Evolutionary conservation across 2,888 invertebrate species (phyloP).

Genomic region (Campoplex nolae): DNA sequence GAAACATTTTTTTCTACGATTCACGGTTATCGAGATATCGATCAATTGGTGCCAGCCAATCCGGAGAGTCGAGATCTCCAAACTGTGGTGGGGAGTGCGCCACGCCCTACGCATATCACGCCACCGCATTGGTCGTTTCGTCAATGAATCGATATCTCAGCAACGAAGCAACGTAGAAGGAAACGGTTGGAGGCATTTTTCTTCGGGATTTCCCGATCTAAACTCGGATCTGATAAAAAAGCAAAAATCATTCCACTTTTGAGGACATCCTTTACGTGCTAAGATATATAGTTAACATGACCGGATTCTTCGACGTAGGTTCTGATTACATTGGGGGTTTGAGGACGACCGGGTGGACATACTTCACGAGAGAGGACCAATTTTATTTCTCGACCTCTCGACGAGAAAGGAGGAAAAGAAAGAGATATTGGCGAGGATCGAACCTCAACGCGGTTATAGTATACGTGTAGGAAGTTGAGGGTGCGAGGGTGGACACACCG

Average conservation of each 20-base stretch:
- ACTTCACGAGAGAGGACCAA: conserved; percentile 65
- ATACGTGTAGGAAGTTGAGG: conserved; percentile 10
- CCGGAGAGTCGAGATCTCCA: not conserved
- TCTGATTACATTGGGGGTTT: conserved; percentile 70
- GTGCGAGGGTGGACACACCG: conserved; percentile 17
- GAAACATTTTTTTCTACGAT: not conserved
- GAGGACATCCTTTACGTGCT: conserved; percentile 5
- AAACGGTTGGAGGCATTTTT: not conserved
- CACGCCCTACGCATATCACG: not conserved
- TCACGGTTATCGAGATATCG: not conserved
- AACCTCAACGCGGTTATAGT: conserved; percentile 1
- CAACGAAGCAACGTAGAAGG: not conserved
- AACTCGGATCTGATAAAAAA: not conserved
- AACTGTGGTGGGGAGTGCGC: not conserved
- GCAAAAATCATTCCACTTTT: not conserved
- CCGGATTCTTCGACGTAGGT: conserved; percentile 46
- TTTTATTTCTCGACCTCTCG: conserved; percentile 67
- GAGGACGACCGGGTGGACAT: conserved; percentile 64
- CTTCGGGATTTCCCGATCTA: not conserved
- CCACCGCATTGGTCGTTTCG: not conserved
- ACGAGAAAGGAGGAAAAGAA: conserved; percentile 43
- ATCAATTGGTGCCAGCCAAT: not conserved
- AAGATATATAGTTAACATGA: conserved; percentile 13
- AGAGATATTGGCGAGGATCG: conserved; percentile 19
- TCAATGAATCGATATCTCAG: not conserved